Base-by-base conservation (phyloP, 1,140 invertebrate genomes). In the Pseudomyrmex gracilis region DNA sequence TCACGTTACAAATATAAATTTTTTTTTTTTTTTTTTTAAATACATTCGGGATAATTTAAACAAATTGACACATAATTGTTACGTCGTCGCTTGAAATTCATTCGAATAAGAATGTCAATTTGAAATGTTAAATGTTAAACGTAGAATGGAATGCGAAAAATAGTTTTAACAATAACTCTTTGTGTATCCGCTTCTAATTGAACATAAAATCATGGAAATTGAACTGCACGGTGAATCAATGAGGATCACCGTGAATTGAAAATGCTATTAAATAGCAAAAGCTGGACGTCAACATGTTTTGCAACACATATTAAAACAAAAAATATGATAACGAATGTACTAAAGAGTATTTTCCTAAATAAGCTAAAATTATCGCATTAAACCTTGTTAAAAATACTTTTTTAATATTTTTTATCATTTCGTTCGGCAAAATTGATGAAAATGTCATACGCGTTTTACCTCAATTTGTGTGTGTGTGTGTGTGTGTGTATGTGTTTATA, bases 51-150 rank as follows among this genome's bases (percentile, higher is more conserved):
- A 7, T 13, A 73, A 45, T 73, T 73, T 45, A 63, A 74, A 17
- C 24, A 17, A 67, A 66, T 64, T 76, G 34, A 34, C 34, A 34
- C 34, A 34, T 34, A 34, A 34, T 76, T 64, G 63, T 63, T 15
- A n/a, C 43, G 15, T n/a, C 7, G 17, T 2, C 34, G 45, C 45
- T 34, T 55, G 10, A 77, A 43, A 66, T 47, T 51, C 8, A 34
- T 8, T n/a, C 5, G 12, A 43, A 68, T 15, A 49, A 64, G 24
- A 47, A 22, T 60, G 20, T n/a, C 12, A 4, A 64, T 64, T 63
- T 20, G 67, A 51, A 15, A n/a, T 51, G 13, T 76, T 66, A 53
- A 34, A 74, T 74, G 43, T 63, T 43, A 74, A 63, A 66, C 24
- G 22, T 10, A 20, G 51, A 77, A 58, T 57, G 2, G 15, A 20